Evolutionary conservation across 2,113 vertebrate genomes (phyloP).

Genomic region (Acrocephalus kingi): DNA sequence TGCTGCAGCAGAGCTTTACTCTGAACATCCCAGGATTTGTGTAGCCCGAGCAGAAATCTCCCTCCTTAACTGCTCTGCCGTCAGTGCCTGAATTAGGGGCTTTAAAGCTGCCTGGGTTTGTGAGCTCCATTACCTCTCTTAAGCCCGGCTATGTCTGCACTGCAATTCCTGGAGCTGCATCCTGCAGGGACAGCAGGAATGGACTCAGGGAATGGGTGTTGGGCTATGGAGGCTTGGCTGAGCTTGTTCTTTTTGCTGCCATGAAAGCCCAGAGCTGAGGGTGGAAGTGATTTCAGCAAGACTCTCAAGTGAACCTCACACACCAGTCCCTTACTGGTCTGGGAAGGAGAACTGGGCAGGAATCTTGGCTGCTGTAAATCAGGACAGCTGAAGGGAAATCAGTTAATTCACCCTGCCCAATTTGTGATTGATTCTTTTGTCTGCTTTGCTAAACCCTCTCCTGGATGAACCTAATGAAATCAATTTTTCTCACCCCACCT

Average conservation of each 20-base stretch:
- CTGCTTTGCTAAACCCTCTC: neutral
- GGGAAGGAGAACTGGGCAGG: neutral
- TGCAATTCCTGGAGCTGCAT: neutral
- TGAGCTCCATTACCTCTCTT: neutral
- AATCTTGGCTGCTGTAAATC: neutral
- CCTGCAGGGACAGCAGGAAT: neutral
- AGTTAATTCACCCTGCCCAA: neutral
- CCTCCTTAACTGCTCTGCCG: neutral
- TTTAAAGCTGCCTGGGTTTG: neutral
- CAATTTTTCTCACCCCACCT: neutral
- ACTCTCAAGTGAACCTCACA: neutral
- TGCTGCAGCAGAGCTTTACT: neutral
- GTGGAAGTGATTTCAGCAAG: neutral
- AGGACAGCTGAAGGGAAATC: neutral
- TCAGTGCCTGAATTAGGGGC: neutral
- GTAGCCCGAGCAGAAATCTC: neutral
- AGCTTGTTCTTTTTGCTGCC: neutral
- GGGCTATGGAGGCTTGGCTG: neutral
- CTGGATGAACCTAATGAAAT: neutral
- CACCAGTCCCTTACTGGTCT: neutral
- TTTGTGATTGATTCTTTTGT: constrained; percentile 40
- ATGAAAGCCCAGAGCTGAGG: neutral
- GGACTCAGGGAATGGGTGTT: neutral
- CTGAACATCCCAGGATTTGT: neutral
- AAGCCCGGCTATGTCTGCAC: neutral